phyloP scores from a whole-genome alignment of 2,797 vertebrate species.

The Mastacembelus armatus region DNA sequence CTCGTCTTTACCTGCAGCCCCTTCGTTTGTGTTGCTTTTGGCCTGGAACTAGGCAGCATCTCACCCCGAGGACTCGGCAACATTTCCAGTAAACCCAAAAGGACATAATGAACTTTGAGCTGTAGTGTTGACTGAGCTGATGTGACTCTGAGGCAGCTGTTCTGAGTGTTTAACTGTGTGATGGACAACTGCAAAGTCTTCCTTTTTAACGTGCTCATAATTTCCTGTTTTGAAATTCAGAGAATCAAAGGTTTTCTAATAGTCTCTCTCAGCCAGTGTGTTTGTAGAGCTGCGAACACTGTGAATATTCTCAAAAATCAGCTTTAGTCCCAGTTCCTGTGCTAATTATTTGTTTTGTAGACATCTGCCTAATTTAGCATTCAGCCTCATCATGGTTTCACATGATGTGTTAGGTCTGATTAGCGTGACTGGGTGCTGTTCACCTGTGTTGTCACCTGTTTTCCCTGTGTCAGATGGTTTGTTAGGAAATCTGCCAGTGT shows the following conservation, averaged over 20 bases:
- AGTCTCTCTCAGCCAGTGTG: not conserved
- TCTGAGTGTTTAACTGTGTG: slow-evolving; percentile 7
- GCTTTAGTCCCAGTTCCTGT: not conserved
- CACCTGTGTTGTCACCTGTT: slow-evolving; percentile 43
- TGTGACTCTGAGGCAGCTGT: slow-evolving; percentile 18
- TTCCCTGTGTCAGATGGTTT: slow-evolving; percentile 48
- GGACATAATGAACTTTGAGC: not conserved
- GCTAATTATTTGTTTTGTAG: not conserved
- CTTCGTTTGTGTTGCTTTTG: not conserved
- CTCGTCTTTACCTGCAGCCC: slow-evolving; percentile 7
- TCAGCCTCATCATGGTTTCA: slow-evolving; percentile 2
- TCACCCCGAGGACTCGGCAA: not conserved
- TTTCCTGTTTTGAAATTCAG: not conserved
- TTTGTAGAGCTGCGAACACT: not conserved
- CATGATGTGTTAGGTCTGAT: not conserved
- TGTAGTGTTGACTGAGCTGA: not conserved
- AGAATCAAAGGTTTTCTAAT: not conserved
- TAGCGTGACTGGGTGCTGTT: not conserved
- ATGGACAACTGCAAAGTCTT: slow-evolving; percentile 18
- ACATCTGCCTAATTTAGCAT: not conserved
- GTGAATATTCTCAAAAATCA: not conserved
- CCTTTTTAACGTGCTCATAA: slow-evolving; percentile 11
- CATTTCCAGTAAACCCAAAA: slow-evolving; percentile 11
- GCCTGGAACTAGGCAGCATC: not conserved
- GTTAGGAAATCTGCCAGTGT: slow-evolving; percentile 55